These are phyloP conservation scores for Nymphalis io DNA, from an alignment of 1,140 invertebrate species.

Conservation along the genomic window DNA sequence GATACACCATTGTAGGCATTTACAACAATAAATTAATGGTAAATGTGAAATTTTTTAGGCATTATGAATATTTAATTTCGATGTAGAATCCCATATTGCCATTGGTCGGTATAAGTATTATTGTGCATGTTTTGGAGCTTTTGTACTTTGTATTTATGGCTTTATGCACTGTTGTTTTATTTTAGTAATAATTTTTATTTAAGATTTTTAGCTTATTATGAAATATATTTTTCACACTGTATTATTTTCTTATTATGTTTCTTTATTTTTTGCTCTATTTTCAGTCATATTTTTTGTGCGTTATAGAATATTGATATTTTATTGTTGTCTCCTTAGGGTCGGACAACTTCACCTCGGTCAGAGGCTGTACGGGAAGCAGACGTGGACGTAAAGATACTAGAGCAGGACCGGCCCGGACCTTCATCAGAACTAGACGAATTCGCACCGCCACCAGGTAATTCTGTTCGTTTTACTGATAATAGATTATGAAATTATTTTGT, in stretches of 20 bases:
- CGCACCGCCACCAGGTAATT: constrained; percentile 56
- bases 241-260: not conserved
- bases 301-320: not conserved
- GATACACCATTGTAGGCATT: no score
- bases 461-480: not conserved
- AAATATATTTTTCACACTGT: not conserved
- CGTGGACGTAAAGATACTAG: constrained; percentile 37
- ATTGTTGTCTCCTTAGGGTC: not conserved
- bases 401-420: constrained; percentile 46
- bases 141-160: not conserved
- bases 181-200: no score
- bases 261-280: not conserved
- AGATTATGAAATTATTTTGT: not conserved
- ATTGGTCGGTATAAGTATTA: not conserved
- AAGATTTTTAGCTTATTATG: no score
- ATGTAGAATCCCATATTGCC: no score
- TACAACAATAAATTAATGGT: no score
- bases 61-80: no score
- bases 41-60: no score
- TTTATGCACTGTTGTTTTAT: constrained; percentile 13
- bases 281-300: not conserved
- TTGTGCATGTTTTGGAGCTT: not conserved
- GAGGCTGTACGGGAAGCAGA: constrained; percentile 44
- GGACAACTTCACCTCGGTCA: constrained; percentile 13
- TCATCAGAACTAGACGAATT: constrained; percentile 75